Evolutionary conservation across 2,888 invertebrate species (phyloP).

Genomic region (Cataglyphis cursor): DNA sequence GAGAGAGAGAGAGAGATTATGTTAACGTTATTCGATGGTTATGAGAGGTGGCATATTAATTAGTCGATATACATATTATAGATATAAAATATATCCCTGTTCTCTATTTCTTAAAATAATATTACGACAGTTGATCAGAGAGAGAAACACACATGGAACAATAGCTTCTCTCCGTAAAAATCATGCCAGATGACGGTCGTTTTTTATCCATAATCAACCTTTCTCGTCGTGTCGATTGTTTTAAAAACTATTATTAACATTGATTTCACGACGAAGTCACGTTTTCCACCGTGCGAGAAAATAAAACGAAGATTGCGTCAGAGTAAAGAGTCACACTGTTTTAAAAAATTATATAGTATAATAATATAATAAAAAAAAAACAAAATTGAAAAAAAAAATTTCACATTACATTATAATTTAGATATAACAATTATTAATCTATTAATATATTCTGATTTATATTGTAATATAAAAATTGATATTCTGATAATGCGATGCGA

Average conservation of each 20-base stretch:
- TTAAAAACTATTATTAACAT: not conserved
- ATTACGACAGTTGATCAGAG: slow-evolving; percentile 77
- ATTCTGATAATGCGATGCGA: not conserved
- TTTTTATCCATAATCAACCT: not conserved
- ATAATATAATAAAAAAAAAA: not conserved
- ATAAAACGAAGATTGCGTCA: not conserved
- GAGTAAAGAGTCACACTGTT: not conserved
- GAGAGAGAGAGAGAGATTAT: slow-evolving; percentile 61
- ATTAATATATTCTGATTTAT: not conserved
- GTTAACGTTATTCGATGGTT: slow-evolving; percentile 78
- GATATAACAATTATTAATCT: slow-evolving; percentile 1
- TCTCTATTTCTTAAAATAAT: slow-evolving; percentile 81
- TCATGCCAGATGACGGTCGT: slow-evolving; percentile 33
- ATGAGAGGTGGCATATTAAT: slow-evolving; percentile 68
- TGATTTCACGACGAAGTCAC: not conserved
- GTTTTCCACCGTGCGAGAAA: not conserved
- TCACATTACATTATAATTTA: not conserved
- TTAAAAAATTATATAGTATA: not conserved
- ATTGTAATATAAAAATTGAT: not conserved
- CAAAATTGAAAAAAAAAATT: not conserved
- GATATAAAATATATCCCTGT: slow-evolving; percentile 79
- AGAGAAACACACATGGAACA: slow-evolving; percentile 25
- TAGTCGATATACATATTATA: slow-evolving; percentile 54
- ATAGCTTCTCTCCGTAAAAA: slow-evolving; percentile 11
- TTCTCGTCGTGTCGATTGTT: slow-evolving; percentile 11